Base-by-base conservation (phyloP, 2,888 invertebrate genomes). In the Tribolium freemani region DNA sequence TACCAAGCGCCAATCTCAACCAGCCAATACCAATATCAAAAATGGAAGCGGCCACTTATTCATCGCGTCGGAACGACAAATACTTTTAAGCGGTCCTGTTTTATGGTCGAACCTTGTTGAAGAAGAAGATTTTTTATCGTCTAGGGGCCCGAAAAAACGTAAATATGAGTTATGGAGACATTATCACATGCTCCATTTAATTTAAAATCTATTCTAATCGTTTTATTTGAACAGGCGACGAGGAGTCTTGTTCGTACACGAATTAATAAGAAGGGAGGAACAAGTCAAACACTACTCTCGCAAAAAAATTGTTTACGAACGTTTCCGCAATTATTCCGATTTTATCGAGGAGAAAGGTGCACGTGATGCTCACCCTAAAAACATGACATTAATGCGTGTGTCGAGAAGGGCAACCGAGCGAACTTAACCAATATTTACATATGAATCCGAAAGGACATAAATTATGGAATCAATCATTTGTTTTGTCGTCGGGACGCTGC, bases 161-260 rank as follows among this genome's bases (percentile, higher is more conserved):
- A 84, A 84, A 85, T 85, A 86, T 86, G 85, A 86, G 83, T 86
- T 86, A 86, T 86, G 84, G 75, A 79, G 84, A 83, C 86, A 84
- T 85, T 84, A 86, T 85, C 84, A 84, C 84, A 86, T 85, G 86
- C 84, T 81, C 85, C 85, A 87, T 86, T 87, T 86, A 86, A 84
- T 85, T 84, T 82, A 75, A 82, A 84, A 84, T 86, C 83, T 83
- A 85, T 85, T 85, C 84, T 85, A 84, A 85, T 85, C 82, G 84
- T 80, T 69, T 72, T 71, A 67, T 71, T 71, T 71, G 71, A 71
- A 71, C 67, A 56, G 71, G 67, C 67, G 71, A 20, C 58, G 58
- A 54, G 58, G 66, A 71, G 46, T 51, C 57, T 68, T 67, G 66
- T 67, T 54, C 54, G 45, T 11, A 67, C 66, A 67, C 66, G 54